Evolutionary conservation across 1,140 invertebrate genomes (phyloP).

Genomic region (Anadara kagoshimensis): DNA sequence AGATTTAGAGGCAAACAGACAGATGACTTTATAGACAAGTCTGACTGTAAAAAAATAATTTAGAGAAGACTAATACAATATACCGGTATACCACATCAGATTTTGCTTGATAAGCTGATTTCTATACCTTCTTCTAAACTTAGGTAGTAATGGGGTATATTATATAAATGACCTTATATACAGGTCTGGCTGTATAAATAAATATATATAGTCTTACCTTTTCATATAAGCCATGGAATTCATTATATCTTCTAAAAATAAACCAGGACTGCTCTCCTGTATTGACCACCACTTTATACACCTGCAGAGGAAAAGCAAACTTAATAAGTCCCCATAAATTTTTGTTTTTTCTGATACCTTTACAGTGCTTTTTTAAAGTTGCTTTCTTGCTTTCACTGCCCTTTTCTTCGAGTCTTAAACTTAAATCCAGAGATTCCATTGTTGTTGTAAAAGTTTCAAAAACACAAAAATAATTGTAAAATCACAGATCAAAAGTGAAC

Average conservation of each 20-base stretch:
- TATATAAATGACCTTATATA: too few relatives aligned
- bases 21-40: too few relatives aligned
- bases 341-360: constrained; percentile 7
- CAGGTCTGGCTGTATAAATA: too few relatives aligned
- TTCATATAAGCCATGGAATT: constrained; percentile 77
- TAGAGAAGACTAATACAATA: too few relatives aligned
- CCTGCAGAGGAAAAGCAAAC: constrained; percentile 67
- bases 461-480: neutral
- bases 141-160: too few relatives aligned
- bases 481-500: too few relatives aligned
- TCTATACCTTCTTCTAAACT: too few relatives aligned
- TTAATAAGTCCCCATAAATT: constrained; percentile 46
- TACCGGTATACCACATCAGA: too few relatives aligned
- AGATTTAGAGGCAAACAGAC: too few relatives aligned
- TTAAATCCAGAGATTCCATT: constrained; percentile 10
- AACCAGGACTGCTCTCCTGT: constrained; percentile 76
- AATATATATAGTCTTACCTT: constrained; percentile 62
- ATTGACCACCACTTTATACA: constrained; percentile 78
- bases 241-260: constrained; percentile 78
- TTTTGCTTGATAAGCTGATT: too few relatives aligned
- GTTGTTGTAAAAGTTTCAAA: neutral
- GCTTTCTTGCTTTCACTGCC: constrained; percentile 3
- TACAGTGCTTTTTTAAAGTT: constrained; percentile 9
- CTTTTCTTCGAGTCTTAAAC: neutral
- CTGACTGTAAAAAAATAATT: too few relatives aligned